These are phyloP conservation scores for Gallinago solitaria DNA, from an alignment of 2,797 vertebrate genomes.

Conservation along the genomic window DNA sequence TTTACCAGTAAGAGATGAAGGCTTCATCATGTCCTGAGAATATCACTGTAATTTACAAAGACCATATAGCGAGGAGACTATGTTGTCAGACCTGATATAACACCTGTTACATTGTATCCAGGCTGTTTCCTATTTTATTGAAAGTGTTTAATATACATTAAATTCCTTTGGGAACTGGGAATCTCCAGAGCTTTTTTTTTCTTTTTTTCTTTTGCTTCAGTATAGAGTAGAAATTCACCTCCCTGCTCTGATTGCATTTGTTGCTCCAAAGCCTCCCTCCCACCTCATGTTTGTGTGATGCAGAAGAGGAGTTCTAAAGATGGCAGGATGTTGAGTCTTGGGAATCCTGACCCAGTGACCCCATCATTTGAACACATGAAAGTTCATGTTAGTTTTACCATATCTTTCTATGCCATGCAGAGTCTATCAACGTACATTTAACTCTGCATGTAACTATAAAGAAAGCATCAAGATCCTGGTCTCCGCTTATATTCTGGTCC, in stretches of 20 bases:
- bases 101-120: neutral
- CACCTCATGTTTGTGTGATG: neutral
- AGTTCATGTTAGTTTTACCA: neutral
- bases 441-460: neutral
- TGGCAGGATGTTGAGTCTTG: neutral
- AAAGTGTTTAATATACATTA: neutral
- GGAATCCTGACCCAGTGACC: neutral
- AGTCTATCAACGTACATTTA: neutral
- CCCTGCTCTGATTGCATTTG: neutral
- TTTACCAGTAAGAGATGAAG: neutral
- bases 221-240: neutral
- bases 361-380: neutral
- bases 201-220: neutral
- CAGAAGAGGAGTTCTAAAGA: neutral
- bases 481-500: neutral
- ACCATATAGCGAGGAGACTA: neutral
- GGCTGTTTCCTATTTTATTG: neutral
- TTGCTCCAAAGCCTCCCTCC: neutral
- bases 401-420: neutral
- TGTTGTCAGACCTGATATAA: neutral
- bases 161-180: neutral
- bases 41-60: neutral
- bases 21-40: neutral
- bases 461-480: neutral
- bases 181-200: neutral